These are phyloP conservation scores for Tenthredo amoena DNA, from an alignment of 2,888 invertebrate genomes.

Conservation along the genomic window DNA sequence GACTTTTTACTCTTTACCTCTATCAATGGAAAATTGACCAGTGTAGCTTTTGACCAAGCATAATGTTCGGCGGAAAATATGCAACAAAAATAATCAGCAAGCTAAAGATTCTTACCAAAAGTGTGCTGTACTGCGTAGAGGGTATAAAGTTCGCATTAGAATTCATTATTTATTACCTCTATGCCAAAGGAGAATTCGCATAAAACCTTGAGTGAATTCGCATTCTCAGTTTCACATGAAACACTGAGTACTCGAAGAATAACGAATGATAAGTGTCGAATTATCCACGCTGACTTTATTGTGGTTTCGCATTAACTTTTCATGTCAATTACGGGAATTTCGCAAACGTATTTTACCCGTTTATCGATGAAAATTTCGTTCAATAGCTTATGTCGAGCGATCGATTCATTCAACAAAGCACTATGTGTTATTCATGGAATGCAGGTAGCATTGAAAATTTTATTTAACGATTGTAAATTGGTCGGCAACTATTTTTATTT, in stretches of 20 bases:
- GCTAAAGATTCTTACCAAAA: no score
- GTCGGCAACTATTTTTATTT: not conserved
- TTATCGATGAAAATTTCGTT: not conserved
- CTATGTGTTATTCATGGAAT: not conserved
- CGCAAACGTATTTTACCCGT: not conserved
- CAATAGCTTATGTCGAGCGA: not conserved
- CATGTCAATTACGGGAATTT: not conserved
- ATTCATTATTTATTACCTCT: no score
- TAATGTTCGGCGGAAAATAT: no score
- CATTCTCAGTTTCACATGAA: not conserved
- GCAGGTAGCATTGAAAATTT: not conserved
- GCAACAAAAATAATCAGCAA: no score
- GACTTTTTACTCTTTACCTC: not conserved
- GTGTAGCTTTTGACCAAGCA: no score
- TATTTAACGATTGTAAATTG: not conserved
- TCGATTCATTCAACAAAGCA: not conserved
- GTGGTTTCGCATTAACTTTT: not conserved
- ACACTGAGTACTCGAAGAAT: not conserved
- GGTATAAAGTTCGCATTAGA: no score
- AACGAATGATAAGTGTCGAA: not conserved
- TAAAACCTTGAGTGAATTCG: not conserved
- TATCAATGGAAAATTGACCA: not conserved
- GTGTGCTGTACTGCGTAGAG: no score
- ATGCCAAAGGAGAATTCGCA: not conserved
- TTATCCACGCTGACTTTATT: not conserved